Evolutionary conservation across 1,140 invertebrate genomes (phyloP).

Genomic region (Cyrtorhinus lividipennis): DNA sequence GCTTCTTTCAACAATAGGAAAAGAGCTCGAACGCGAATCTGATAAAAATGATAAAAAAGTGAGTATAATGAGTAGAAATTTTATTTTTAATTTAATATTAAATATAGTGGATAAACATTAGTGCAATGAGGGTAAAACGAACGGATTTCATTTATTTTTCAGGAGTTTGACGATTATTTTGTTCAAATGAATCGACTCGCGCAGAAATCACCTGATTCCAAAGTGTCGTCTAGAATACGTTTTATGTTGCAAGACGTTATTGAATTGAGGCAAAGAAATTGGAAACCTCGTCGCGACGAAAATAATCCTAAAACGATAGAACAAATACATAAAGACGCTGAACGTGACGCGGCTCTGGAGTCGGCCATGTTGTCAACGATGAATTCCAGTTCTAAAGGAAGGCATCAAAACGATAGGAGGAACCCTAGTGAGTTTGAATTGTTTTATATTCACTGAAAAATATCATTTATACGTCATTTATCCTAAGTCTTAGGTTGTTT

Average conservation of each 20-base stretch:
- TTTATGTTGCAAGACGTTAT: slow-evolving; percentile 94
- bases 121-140: slow-evolving; percentile 5
- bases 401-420: slow-evolving; percentile 27
- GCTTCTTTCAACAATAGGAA: slow-evolving; percentile 77
- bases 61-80: no score
- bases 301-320: slow-evolving; percentile 86
- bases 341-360: slow-evolving; percentile 41
- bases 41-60: not conserved
- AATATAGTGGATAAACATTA: slow-evolving; percentile 5
- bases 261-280: slow-evolving; percentile 66
- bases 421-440: slow-evolving; percentile 5
- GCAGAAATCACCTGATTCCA: slow-evolving; percentile 36
- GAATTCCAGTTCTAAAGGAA: slow-evolving; percentile 30
- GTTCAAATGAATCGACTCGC: slow-evolving; percentile 50
- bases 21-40: slow-evolving; percentile 53
- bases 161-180: slow-evolving; percentile 44
- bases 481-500: no score
- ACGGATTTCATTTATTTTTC: no score
- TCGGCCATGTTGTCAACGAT: slow-evolving; percentile 20
- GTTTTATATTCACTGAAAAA: not conserved
- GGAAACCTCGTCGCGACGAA: slow-evolving; percentile 74
- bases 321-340: slow-evolving; percentile 78
- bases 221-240: slow-evolving; percentile 62
- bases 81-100: not conserved
- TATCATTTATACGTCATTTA: no score